Percentiles rank a stretch among this genome's conserved stretches.
These are phyloP conservation scores for Hoplostethus mediterraneus DNA, from an alignment of 2,797 vertebrate species.

Conservation along the genomic window DNA sequence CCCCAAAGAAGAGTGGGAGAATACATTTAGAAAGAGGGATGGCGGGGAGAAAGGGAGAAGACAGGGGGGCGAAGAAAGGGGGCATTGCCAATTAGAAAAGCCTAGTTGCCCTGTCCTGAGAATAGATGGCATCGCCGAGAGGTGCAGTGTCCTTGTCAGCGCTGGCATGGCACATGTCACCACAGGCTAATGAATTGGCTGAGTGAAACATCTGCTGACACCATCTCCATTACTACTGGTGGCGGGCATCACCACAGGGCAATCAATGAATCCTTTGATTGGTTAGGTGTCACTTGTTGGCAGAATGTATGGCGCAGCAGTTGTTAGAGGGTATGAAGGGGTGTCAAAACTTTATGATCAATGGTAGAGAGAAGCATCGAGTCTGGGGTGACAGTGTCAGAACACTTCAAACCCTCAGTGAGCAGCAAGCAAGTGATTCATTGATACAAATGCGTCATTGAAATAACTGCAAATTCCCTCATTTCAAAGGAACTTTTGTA, in stretches of 20 bases:
- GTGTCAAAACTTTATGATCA: slow-evolving; percentile 20
- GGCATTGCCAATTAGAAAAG: slow-evolving; percentile 23
- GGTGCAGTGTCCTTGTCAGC: slow-evolving; percentile 32
- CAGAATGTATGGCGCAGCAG: neutral
- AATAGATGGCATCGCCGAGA: slow-evolving; percentile 18
- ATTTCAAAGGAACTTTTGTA: slow-evolving; percentile 36
- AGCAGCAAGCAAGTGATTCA: neutral
- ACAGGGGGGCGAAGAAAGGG: slow-evolving; percentile 6
- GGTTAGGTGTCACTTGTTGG: slow-evolving; percentile 16
- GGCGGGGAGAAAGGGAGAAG: slow-evolving; percentile 12
- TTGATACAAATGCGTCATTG: neutral
- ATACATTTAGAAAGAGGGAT: slow-evolving; percentile 9
- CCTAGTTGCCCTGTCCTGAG: slow-evolving; percentile 17
- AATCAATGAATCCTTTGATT: slow-evolving; percentile 28
- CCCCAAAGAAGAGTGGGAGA: slow-evolving; percentile 45
- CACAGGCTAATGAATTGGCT: slow-evolving; percentile 28
- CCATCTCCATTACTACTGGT: slow-evolving; percentile 1
- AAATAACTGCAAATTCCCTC: neutral
- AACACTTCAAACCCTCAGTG: neutral
- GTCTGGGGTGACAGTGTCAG: slow-evolving; percentile 10
- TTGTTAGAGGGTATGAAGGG: neutral
- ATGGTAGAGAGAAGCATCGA: neutral
- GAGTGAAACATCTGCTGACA: slow-evolving; percentile 32
- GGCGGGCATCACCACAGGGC: slow-evolving; percentile 6
- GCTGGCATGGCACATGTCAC: slow-evolving; percentile 38